phyloP scores from a whole-genome alignment of 2,888 invertebrate genomes.

The Latrodectus elegans region DNA sequence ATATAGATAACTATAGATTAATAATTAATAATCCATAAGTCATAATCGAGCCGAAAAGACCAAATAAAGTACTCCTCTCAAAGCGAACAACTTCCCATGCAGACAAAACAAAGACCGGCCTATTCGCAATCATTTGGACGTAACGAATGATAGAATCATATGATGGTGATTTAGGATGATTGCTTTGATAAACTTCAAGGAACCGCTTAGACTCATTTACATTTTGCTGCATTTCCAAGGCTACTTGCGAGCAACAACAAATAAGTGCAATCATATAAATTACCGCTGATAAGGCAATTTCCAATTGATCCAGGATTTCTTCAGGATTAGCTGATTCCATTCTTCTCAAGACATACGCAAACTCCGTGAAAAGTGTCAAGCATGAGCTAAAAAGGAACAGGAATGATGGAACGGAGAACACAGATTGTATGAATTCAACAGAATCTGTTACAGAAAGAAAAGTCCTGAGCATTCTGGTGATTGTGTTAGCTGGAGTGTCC shows the following conservation, averaged over 20 bases:
- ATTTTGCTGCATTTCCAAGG: background rate
- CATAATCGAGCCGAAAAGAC: background rate
- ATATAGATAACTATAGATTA: background rate
- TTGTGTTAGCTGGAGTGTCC: too few relatives aligned
- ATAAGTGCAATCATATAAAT: background rate
- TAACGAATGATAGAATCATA: background rate
- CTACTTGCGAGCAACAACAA: background rate
- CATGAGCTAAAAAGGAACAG: background rate
- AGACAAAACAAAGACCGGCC: background rate
- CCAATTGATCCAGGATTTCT: background rate
- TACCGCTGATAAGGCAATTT: background rate
- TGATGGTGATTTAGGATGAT: background rate
- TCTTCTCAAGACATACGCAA: background rate
- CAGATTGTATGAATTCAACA: background rate
- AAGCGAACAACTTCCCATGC: background rate
- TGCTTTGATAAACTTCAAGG: background rate
- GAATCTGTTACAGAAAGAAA: background rate
- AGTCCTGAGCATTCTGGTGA: background rate
- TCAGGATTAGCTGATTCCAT: background rate
- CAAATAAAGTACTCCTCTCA: background rate
- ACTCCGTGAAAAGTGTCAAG: background rate
- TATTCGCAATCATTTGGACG: background rate
- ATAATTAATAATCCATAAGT: background rate
- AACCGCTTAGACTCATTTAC: background rate
- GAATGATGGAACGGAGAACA: background rate